phyloP scores from a whole-genome alignment of 1,140 invertebrate species.

The Dendrolimus kikuchii region DNA sequence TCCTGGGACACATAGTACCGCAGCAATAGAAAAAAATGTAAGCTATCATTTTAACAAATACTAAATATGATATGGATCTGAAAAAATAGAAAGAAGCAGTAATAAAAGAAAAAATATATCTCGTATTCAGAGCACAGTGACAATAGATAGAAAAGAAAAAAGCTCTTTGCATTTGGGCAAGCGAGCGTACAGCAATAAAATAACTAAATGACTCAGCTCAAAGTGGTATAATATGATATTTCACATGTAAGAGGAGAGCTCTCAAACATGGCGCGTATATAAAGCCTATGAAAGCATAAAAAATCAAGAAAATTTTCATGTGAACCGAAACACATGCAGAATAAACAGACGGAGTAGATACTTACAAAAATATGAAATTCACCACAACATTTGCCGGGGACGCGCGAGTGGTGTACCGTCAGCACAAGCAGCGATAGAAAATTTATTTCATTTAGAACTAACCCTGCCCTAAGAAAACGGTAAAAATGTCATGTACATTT shows the following conservation, averaged over 20 bases:
- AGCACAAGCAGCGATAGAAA: conserved; percentile 17
- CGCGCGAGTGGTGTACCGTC: conserved; percentile 38
- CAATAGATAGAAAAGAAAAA: conserved; percentile 2
- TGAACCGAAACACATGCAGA: conserved; percentile 70
- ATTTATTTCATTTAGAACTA: not conserved
- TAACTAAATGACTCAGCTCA: conserved; percentile 34
- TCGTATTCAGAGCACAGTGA: conserved; percentile 1
- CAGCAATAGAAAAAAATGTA: too few species aligned
- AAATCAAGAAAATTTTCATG: conserved; percentile 68
- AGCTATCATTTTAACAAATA: too few species aligned
- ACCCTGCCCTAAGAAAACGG: too few species aligned
- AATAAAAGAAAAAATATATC: too few species aligned
- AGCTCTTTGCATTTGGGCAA: not conserved
- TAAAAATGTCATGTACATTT: too few species aligned
- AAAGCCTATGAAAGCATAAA: conserved; percentile 69
- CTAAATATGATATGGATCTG: too few species aligned
- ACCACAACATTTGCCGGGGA: conserved; percentile 68
- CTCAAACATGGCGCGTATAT: conserved; percentile 40
- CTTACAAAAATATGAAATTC: conserved; percentile 73
- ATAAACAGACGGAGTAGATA: conserved; percentile 70
- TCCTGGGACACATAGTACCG: too few species aligned
- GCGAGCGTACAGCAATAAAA: conserved; percentile 6
- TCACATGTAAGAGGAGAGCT: conserved; percentile 31
- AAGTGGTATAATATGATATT: conserved; percentile 43
- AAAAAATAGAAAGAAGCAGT: too few species aligned